phyloP scores from a whole-genome alignment of 2,888 invertebrate species.

The Lamellibrachia satsuma region DNA sequence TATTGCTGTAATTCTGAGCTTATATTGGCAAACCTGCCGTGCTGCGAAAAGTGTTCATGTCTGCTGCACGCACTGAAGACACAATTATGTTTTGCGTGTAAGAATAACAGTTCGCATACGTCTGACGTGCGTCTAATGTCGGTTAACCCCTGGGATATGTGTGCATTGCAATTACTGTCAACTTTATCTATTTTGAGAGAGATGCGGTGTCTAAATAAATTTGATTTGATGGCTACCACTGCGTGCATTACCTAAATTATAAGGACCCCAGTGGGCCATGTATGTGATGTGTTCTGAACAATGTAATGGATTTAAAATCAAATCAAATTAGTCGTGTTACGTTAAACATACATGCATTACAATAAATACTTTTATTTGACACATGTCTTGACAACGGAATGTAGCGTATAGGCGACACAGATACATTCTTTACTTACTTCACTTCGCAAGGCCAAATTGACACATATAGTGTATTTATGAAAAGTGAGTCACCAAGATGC shows the following conservation, averaged over 20 bases:
- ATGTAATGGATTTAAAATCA: background rate
- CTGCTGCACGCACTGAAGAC: background rate
- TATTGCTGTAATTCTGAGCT: background rate
- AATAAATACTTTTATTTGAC: too few species aligned
- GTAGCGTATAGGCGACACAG: background rate
- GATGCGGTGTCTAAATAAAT: too few species aligned
- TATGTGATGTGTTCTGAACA: background rate
- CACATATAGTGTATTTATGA: too few species aligned
- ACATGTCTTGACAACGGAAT: too few species aligned
- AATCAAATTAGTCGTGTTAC: background rate
- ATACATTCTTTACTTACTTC: background rate
- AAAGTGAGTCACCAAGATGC: background rate
- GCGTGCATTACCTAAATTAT: too few species aligned
- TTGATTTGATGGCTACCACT: too few species aligned
- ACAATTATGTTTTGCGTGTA: background rate
- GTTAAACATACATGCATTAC: background rate
- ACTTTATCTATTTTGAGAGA: background rate
- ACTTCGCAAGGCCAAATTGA: too few species aligned
- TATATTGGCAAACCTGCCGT: background rate
- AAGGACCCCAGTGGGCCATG: background rate
- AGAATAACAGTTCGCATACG: background rate
- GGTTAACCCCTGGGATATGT: background rate
- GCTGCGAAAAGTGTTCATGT: background rate
- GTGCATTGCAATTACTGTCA: background rate
- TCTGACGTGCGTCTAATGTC: background rate